phyloP scores from a whole-genome alignment of 2,888 invertebrate genomes.

The Amphipyra tragopoginis region DNA sequence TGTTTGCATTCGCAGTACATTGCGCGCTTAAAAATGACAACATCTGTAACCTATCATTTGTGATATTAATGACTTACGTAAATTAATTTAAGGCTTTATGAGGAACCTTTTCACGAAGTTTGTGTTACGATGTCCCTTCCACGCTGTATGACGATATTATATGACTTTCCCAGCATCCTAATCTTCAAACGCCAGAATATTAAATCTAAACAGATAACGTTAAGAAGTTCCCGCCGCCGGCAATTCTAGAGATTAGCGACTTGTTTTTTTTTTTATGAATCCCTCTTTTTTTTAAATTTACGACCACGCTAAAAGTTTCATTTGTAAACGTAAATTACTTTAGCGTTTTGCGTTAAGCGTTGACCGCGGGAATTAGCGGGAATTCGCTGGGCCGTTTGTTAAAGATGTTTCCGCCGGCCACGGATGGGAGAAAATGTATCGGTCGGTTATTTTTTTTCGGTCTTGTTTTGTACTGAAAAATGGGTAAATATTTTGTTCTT shows the following conservation, averaged over 20 bases:
- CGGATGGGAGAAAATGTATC: constrained; percentile 44
- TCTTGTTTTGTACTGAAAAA: constrained; percentile 39
- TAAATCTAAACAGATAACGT: constrained; percentile 51
- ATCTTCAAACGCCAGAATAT: constrained; percentile 21
- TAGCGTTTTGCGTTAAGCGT: constrained; percentile 67
- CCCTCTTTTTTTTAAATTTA: constrained; percentile 69
- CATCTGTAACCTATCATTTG: too few relatives aligned
- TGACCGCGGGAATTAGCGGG: constrained; percentile 66
- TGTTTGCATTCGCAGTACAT: too few relatives aligned
- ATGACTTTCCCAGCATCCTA: not conserved
- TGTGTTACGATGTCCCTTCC: too few relatives aligned
- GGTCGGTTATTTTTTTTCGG: constrained; percentile 37
- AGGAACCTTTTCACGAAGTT: too few relatives aligned
- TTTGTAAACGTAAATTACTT: constrained; percentile 75
- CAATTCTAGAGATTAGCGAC: constrained; percentile 59
- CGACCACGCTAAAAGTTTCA: constrained; percentile 70
- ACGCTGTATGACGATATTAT: too few relatives aligned
- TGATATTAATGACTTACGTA: too few relatives aligned
- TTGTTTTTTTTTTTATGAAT: constrained; percentile 66
- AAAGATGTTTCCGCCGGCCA: constrained; percentile 49
- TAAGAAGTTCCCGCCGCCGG: constrained; percentile 57
- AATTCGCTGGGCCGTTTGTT: constrained; percentile 64
- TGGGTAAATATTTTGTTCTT: too few relatives aligned
- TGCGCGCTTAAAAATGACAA: too few relatives aligned
- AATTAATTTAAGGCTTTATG: too few relatives aligned